Base-by-base conservation (phyloP, 2,888 invertebrate species). In the Azorinus chamasolen region DNA sequence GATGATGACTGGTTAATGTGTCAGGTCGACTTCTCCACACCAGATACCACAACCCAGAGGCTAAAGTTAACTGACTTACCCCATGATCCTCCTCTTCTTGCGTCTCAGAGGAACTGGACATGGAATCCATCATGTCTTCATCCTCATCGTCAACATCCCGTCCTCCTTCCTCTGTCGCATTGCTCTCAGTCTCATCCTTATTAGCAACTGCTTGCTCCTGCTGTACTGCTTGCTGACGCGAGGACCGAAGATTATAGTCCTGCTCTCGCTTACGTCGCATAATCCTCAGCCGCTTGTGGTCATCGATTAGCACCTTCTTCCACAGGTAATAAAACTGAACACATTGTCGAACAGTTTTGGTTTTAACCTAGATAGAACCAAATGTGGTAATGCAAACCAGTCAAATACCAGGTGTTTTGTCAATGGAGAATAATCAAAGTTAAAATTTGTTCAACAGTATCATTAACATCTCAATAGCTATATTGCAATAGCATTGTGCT, bases 241-340 rank as follows among this genome's bases (percentile, higher is more conserved):
- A 84, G 6, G 92, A 91, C n/a, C 93, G 81, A 46, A 93, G 84
- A 66, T 92, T 92, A 85, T 92, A 92, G 22, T 88, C 88, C 64
- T 91, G 88, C 63, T 95, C 95, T 85, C 94, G 92, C 89, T 94
- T 94, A 93, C 95, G 95, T 88, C 96, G 95, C 88, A 96, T 94
- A 74, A 95, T 93, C 87, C 96, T 95, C 83, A 96, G 94, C 65
- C 95, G 95, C 93, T 96, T 96, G 94, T 97, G 97, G 86, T 96
- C 95, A 93, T 98, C 97, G 85, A 96, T 96, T 90, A 98, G 98
- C 39, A 98, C 96, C 93, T 99, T 98, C 94, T 99, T 99, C 99
- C 99, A 99, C 91, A 98, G 96, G 94, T 99, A 99, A 94, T 99
- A 99, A 94, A 99, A 98, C 94, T 98, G 98, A 90, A 99, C 95